Percentiles rank a stretch among this genome's conserved stretches.
phyloP scores from a whole-genome alignment of 2,113 vertebrate genomes.

The Toxotes jaculatrix region DNA sequence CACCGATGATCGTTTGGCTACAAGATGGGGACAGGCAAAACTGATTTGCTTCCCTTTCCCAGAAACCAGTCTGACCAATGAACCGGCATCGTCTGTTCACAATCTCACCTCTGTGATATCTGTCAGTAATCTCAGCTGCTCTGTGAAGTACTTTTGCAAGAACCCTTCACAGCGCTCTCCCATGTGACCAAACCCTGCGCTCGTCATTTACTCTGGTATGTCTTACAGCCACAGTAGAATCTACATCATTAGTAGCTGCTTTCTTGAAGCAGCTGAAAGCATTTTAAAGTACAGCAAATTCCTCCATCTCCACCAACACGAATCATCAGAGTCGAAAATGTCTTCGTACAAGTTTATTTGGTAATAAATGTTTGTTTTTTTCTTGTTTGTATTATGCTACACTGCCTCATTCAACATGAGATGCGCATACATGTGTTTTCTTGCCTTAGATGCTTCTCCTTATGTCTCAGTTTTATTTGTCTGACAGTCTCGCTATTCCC shows the following conservation, averaged over 20 bases:
- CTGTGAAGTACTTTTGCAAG: too few species aligned
- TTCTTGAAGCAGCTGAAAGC: background rate
- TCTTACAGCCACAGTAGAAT: background rate
- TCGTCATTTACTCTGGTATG: background rate
- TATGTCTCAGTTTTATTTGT: conserved; percentile 37
- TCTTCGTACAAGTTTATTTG: background rate
- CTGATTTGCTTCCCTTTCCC: background rate
- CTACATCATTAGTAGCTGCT: background rate
- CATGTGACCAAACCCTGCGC: background rate
- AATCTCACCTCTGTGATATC: background rate
- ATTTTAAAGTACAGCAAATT: background rate
- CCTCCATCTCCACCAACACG: background rate
- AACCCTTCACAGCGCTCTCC: background rate
- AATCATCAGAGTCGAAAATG: background rate
- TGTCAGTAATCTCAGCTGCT: too few species aligned
- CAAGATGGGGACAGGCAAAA: background rate
- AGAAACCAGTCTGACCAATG: background rate
- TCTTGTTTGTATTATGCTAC: background rate
- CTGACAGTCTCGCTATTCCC: conserved; percentile 11
- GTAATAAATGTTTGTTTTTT: background rate
- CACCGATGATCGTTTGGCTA: background rate
- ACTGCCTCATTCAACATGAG: background rate
- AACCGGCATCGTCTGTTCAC: background rate
- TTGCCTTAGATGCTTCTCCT: conserved; percentile 2
- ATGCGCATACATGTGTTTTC: too few species aligned